Percentiles rank a stretch among this genome's conserved stretches.
phyloP scores from a whole-genome alignment of 1,140 invertebrate genomes.

The Tetramorium simillimum region DNA sequence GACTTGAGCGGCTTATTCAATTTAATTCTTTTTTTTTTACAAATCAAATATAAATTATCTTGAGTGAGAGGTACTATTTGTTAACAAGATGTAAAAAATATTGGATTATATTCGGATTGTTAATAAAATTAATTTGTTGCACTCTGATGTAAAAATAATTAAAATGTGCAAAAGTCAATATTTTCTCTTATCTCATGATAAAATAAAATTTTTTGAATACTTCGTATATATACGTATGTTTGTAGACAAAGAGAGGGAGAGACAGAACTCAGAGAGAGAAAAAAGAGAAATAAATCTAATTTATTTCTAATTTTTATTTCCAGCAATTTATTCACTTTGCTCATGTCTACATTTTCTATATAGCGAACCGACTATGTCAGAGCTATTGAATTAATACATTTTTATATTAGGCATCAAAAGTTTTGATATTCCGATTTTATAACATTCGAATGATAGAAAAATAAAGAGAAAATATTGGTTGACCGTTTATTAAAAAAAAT shows the following conservation, averaged over 20 bases:
- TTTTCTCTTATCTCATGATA: conserved; percentile 42
- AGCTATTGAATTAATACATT: neutral
- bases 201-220: neutral
- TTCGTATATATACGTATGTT: neutral
- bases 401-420: neutral
- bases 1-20: neutral
- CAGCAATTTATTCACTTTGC: neutral
- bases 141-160: conserved; percentile 60
- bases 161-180: conserved; percentile 49
- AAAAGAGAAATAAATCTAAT: neutral
- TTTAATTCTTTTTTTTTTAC: neutral
- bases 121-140: neutral
- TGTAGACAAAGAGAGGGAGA: neutral
- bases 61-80: neutral
- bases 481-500: conserved; percentile 32
- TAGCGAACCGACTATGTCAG: neutral
- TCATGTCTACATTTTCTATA: neutral
- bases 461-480: conserved; percentile 61
- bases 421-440: neutral
- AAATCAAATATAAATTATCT: neutral
- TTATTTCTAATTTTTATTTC: neutral
- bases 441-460: neutral
- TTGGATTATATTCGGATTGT: neutral
- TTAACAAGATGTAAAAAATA: neutral
- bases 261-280: neutral